A percentile compares a stretch with the other conserved stretches of the same genome.
Conservation (phyloP, 2,797 vertebrate genomes). For the Vultur gryphus region DNA sequence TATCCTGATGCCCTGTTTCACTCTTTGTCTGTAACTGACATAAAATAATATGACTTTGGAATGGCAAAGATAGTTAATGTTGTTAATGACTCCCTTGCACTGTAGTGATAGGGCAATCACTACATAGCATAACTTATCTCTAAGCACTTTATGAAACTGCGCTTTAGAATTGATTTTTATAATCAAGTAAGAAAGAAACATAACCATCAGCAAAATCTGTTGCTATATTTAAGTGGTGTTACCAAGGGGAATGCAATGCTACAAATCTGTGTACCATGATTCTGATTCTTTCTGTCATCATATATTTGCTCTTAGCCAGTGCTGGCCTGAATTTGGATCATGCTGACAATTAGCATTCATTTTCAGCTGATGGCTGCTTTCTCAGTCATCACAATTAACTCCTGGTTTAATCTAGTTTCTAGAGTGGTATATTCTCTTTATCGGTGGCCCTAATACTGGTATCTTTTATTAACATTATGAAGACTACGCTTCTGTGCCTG, state of each 20-base stretch:
- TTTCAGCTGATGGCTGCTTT: not conserved
- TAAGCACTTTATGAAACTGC: not conserved
- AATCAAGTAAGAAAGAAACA: slow-evolving; percentile 27
- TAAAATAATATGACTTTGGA: not conserved
- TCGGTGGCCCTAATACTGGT: not conserved
- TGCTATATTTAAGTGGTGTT: not conserved
- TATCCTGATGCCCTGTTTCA: not conserved
- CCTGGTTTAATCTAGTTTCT: not conserved
- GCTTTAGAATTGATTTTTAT: slow-evolving; percentile 24
- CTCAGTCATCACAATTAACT: not conserved
- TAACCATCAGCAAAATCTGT: not conserved
- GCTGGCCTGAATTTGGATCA: not conserved
- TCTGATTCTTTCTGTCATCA: not conserved
- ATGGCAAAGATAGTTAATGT: not conserved
- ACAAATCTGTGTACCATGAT: not conserved
- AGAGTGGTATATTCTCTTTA: not conserved
- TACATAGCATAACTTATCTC: not conserved
- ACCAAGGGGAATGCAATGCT: not conserved
- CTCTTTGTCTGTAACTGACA: not conserved
- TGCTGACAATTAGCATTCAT: not conserved
- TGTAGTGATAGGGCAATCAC: not conserved
- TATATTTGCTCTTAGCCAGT: not conserved
- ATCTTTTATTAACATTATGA: not conserved
- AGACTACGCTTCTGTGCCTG: not conserved
- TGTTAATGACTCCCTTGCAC: not conserved